phyloP scores from a whole-genome alignment of 2,797 vertebrate genomes.

The Myoxocephalus aenaeus region DNA sequence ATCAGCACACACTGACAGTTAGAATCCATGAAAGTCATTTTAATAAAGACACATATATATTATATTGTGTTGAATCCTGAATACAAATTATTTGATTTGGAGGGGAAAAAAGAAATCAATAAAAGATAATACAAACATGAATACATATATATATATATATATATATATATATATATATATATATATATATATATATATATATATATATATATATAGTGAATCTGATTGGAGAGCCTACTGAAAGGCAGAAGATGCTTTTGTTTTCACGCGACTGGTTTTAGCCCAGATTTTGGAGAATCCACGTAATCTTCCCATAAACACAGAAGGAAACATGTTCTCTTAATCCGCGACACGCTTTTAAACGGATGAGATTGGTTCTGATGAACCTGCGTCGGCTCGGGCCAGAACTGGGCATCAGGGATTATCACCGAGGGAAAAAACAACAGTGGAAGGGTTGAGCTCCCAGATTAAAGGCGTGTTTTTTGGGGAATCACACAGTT shows the following conservation, averaged over 20 bases:
- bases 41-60: background rate
- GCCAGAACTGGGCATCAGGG: slow-evolving; percentile 80
- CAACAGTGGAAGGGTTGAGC: slow-evolving; percentile 14
- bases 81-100: too few species aligned
- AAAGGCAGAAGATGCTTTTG: slow-evolving; percentile 51
- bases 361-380: slow-evolving; percentile 66
- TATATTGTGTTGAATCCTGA: too few species aligned
- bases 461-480: slow-evolving; percentile 58
- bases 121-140: background rate
- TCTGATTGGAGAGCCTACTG: background rate
- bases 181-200: too few species aligned
- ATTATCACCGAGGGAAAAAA: slow-evolving; percentile 70
- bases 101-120: too few species aligned
- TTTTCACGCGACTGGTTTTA: slow-evolving; percentile 39
- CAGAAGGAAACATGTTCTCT: slow-evolving; percentile 60
- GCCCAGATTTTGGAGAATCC: slow-evolving; percentile 56
- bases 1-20: too few species aligned
- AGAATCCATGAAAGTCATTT: background rate
- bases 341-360: slow-evolving; percentile 80
- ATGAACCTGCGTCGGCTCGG: slow-evolving; percentile 66
- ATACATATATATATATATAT: too few species aligned
- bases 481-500: slow-evolving; percentile 8
- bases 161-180: too few species aligned
- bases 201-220: background rate
- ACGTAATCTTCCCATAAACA: slow-evolving; percentile 67